Conservation (phyloP, 2,113 vertebrate species). For the Poecilia latipinna region DNA sequence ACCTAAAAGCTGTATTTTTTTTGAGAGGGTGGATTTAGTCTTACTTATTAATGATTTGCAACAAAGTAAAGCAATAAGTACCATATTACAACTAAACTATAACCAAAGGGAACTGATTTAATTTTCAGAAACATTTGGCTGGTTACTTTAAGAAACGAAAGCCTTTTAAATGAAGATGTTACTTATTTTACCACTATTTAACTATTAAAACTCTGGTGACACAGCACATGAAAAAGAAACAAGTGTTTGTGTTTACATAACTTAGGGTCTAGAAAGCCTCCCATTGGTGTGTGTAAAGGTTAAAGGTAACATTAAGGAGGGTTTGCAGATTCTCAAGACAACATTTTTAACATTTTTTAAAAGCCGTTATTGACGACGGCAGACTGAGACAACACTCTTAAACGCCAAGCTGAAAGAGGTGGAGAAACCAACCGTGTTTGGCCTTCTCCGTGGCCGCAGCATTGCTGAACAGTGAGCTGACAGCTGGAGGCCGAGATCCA, state of each 20-base stretch:
- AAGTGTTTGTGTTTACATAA: no score
- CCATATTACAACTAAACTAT: not conserved
- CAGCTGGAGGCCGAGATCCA: slow-evolving; percentile 65
- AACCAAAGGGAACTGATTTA: not conserved
- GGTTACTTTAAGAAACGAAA: not conserved
- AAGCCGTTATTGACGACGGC: not conserved
- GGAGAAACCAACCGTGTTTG: slow-evolving; percentile 80
- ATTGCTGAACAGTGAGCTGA: slow-evolving; percentile 34
- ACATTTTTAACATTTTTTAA: not conserved
- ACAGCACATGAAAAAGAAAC: not conserved
- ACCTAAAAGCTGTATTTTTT: no score
- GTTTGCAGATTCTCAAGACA: not conserved
- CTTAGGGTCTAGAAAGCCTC: no score
- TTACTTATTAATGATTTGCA: no score
- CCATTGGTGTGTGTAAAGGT: not conserved
- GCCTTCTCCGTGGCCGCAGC: slow-evolving; percentile 79
- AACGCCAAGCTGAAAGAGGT: not conserved
- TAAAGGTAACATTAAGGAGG: not conserved
- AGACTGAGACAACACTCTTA: not conserved
- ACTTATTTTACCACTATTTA: no score
- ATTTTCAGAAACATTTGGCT: not conserved
- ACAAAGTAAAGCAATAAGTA: not conserved
- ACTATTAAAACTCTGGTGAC: not conserved
- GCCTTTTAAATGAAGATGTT: not conserved
- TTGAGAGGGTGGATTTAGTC: no score